phyloP scores from a whole-genome alignment of 2,113 vertebrate species.

The Rhea pennata region DNA sequence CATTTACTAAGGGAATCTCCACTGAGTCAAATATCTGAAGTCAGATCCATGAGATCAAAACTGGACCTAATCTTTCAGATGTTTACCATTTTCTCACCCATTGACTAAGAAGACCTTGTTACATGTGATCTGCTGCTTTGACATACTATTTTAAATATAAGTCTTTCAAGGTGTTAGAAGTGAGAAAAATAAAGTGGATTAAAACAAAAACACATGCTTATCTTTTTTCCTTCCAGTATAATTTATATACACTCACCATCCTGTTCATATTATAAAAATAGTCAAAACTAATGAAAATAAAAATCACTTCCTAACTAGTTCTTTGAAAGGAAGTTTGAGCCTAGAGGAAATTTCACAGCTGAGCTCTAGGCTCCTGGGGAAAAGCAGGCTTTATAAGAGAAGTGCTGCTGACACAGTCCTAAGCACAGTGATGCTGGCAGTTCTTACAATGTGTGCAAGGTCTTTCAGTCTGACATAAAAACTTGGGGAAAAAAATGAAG shows the following conservation, averaged over 20 bases:
- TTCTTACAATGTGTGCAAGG: not conserved
- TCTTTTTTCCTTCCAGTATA: not conserved
- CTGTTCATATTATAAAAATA: slow-evolving; percentile 10
- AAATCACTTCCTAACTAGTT: not conserved
- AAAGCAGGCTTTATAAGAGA: not conserved
- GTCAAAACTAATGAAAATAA: slow-evolving; percentile 32
- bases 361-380: not conserved
- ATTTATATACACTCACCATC: not conserved
- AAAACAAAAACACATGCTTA: not conserved
- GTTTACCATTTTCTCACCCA: not conserved
- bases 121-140: not conserved
- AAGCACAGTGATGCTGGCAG: not conserved
- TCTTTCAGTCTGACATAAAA: not conserved
- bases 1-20: not conserved
- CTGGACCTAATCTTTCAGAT: not conserved
- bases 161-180: not conserved
- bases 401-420: not conserved
- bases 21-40: not conserved
- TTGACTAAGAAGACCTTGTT: not conserved
- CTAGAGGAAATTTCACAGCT: slow-evolving; percentile 39
- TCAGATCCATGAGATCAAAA: not conserved
- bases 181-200: not conserved
- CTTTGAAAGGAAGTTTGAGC: slow-evolving; percentile 23
- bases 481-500: not conserved
- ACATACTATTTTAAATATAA: not conserved